Conservation (phyloP, 2,888 invertebrate genomes). For the Agrilus cyanescens region DNA sequence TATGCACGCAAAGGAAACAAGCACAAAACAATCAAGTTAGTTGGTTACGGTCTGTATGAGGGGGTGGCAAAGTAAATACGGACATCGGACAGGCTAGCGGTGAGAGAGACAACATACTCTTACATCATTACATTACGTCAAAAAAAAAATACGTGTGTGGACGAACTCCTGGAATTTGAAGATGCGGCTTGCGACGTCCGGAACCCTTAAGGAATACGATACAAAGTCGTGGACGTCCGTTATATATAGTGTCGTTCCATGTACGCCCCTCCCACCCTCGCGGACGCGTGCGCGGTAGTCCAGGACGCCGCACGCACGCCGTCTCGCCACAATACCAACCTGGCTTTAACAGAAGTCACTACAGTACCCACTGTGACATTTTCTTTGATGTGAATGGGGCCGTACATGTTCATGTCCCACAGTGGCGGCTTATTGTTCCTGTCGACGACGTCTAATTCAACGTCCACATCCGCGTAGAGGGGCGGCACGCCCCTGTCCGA, state of each 20-base stretch:
- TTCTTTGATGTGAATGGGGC: conserved; percentile 96
- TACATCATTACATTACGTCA: conserved; percentile 5
- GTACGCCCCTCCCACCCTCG: conserved; percentile 30
- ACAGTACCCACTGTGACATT: conserved; percentile 98
- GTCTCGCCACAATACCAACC: conserved; percentile 62
- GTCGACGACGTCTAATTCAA: conserved; percentile 97
- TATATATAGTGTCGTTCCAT: conserved; percentile 17
- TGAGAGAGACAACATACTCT: conserved; percentile 10
- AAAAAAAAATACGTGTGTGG: conserved; percentile 10
- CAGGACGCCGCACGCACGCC: conserved; percentile 37
- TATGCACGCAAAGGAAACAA: conserved; percentile 30
- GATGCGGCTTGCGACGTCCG: conserved; percentile 1
- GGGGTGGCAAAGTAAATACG: too few species aligned
- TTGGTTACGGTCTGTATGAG: conserved; percentile 16
- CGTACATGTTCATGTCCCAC: conserved; percentile 91
- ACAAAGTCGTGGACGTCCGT: conserved; percentile 13
- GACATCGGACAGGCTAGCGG: conserved; percentile 18
- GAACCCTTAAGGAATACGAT: conserved; percentile 17
- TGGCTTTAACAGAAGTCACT: conserved; percentile 97
- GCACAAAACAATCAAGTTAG: too few species aligned
- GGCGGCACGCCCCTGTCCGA: conserved; percentile 89
- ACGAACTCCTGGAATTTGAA: neutral
- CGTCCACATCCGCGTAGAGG: conserved; percentile 91
- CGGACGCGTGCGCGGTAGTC: conserved; percentile 21
- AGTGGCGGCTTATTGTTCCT: conserved; percentile 96